Percentiles rank a stretch among this genome's conserved stretches.
These are phyloP conservation scores for Dryobates pubescens DNA, from an alignment of 2,797 vertebrate genomes.

Conservation along the genomic window DNA sequence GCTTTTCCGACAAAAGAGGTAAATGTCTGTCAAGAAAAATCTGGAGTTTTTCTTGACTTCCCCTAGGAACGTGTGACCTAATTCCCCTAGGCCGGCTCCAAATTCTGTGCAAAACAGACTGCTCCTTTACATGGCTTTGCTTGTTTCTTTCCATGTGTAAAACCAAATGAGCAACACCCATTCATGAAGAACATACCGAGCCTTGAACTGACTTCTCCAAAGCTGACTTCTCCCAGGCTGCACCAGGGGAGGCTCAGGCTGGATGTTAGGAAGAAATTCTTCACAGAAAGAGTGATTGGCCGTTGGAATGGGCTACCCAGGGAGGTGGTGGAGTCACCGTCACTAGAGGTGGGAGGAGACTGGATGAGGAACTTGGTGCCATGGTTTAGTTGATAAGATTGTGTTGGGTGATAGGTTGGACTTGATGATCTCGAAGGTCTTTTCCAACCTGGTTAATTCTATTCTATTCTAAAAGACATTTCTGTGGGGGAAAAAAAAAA, in stretches of 20 bases:
- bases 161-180: conserved; percentile 21
- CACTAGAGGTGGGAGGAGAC: too few species aligned
- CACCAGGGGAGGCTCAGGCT: too few species aligned
- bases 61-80: neutral
- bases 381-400: too few species aligned
- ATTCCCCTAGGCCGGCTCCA: neutral
- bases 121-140: neutral
- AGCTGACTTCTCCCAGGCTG: too few species aligned
- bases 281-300: too few species aligned
- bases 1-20: conserved; percentile 62
- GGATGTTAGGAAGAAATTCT: too few species aligned
- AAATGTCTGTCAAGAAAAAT: conserved; percentile 65
- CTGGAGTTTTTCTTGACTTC: conserved; percentile 33
- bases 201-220: conserved; percentile 1
- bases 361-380: too few species aligned
- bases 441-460: too few species aligned
- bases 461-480: neutral
- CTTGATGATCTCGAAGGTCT: too few species aligned
- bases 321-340: too few species aligned
- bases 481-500: neutral
- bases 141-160: conserved; percentile 37
- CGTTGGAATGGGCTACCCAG: too few species aligned
- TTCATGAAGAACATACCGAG: conserved; percentile 23
- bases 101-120: conserved; percentile 44
- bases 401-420: too few species aligned